Percentiles rank a stretch among this genome's conserved stretches.
Evolutionary conservation across 2,888 invertebrate species (phyloP).

Genomic region (Andrena flavipes): DNA sequence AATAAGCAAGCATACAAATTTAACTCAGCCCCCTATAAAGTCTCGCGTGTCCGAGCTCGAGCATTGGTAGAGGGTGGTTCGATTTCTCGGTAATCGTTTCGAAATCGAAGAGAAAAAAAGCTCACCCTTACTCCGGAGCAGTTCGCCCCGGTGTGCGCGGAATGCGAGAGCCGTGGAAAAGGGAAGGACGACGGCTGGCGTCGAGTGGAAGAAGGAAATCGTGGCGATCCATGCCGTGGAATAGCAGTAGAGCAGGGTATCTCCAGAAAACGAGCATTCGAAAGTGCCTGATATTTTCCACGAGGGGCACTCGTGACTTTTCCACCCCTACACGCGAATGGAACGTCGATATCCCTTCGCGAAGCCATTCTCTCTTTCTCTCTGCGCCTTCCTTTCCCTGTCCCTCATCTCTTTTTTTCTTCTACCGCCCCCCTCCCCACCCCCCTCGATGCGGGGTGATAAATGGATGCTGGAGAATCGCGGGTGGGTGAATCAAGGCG

Average conservation of each 20-base stretch:
- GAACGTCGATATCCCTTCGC: slow-evolving; percentile 46
- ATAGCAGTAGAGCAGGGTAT: neutral
- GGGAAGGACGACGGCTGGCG: neutral
- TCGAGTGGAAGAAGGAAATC: slow-evolving; percentile 30
- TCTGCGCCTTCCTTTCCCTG: neutral
- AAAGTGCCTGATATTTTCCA: slow-evolving; percentile 46
- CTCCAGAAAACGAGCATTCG: slow-evolving; percentile 30
- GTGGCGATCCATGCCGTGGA: slow-evolving; percentile 19
- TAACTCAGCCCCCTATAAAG: neutral
- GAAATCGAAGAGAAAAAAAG: slow-evolving; percentile 9
- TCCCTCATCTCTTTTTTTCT: neutral
- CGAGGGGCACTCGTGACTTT: slow-evolving; percentile 28
- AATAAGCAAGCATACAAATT: slow-evolving; percentile 7
- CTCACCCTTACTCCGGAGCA: neutral
- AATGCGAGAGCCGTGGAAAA: slow-evolving; percentile 4
- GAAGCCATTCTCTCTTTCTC: neutral
- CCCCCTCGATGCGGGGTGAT: slow-evolving; percentile 9
- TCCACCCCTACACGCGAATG: neutral
- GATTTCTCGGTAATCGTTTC: slow-evolving; percentile 1
- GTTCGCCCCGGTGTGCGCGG: neutral
- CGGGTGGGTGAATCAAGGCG: slow-evolving; percentile 21
- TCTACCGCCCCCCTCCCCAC: too few relatives aligned
- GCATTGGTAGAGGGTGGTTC: neutral
- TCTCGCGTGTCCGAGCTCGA: neutral
- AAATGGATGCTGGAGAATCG: slow-evolving; percentile 19